These are phyloP conservation scores for Ips nitidus DNA, from an alignment of 1,140 invertebrate genomes.

Conservation along the genomic window DNA sequence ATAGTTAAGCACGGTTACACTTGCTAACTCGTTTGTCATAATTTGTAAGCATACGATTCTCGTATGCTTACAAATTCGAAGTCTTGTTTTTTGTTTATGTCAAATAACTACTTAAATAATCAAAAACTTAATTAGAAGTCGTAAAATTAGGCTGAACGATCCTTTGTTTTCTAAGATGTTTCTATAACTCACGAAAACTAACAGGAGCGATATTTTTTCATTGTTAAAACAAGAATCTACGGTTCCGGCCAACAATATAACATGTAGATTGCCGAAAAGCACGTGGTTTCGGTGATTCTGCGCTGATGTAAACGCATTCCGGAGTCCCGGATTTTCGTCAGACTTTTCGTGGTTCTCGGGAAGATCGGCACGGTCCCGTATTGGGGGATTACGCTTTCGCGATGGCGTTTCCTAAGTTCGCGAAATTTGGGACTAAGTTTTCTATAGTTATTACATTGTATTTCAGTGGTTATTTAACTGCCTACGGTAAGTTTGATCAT, in stretches of 20 bases:
- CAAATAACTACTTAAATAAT: too few species aligned
- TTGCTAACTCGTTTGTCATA: too few species aligned
- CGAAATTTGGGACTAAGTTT: conserved; percentile 19
- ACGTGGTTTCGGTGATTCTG: conserved; percentile 33
- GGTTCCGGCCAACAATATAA: conserved; percentile 26
- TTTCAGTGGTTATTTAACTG: conserved; percentile 4
- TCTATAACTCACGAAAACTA: conserved; percentile 29
- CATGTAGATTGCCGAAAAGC: conserved; percentile 28
- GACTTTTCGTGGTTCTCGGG: conserved; percentile 22
- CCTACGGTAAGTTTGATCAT: conserved; percentile 4
- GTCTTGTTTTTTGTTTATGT: too few species aligned
- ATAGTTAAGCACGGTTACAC: too few species aligned
- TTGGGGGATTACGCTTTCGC: conserved; percentile 1
- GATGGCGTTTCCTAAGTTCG: conserved; percentile 8
- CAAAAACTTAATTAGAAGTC: not conserved
- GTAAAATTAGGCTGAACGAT: conserved; percentile 13
- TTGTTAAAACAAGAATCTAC: conserved; percentile 37
- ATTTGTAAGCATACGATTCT: too few species aligned
- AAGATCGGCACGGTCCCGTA: conserved; percentile 7
- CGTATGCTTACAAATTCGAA: too few species aligned
- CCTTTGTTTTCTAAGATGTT: conserved; percentile 16
- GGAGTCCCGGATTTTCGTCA: conserved; percentile 32
- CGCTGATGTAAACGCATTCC: conserved; percentile 18
- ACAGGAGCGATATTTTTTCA: conserved; percentile 35
- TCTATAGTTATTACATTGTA: conserved; percentile 1